A percentile compares a stretch with the other conserved stretches of the same genome.
Conservation (phyloP, 2,888 invertebrate species). For the Caenorhabditis afra region DNA sequence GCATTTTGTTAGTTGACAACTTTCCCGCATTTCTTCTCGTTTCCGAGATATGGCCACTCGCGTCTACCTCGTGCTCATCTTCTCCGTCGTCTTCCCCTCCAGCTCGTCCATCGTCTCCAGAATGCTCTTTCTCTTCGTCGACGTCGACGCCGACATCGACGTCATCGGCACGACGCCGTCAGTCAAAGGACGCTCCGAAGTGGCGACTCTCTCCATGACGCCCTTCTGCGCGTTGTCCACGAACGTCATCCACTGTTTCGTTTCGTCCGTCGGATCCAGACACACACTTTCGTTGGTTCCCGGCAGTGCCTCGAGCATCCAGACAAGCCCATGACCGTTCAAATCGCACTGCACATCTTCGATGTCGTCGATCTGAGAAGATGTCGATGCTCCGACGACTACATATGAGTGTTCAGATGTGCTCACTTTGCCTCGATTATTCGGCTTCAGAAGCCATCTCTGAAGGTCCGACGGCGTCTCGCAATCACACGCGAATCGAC, state of each 20-base stretch:
- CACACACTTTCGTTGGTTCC: constrained; percentile 59
- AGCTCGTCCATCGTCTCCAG: constrained; percentile 46
- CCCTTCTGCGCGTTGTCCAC: constrained; percentile 54
- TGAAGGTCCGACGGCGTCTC: constrained; percentile 66
- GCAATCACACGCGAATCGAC: constrained; percentile 65
- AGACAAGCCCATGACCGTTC: constrained; percentile 40
- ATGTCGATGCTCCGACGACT: too few relatives aligned
- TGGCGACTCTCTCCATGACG: constrained; percentile 37
- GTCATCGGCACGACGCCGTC: too few relatives aligned
- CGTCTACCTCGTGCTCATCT: constrained; percentile 3
- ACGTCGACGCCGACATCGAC: neutral
- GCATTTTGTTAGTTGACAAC: too few relatives aligned
- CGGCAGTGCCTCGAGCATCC: constrained; percentile 49
- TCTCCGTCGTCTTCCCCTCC: constrained; percentile 13
- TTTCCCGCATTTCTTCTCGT: too few relatives aligned
- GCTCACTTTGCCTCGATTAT: constrained; percentile 62
- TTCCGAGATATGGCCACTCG: too few relatives aligned
- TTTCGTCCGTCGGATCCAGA: constrained; percentile 58
- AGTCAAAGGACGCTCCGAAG: too few relatives aligned
- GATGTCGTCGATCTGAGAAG: constrained; percentile 55
- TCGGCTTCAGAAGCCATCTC: constrained; percentile 61
- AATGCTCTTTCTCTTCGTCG: constrained; percentile 22
- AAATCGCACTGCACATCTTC: constrained; percentile 54
- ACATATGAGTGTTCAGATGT: neutral
- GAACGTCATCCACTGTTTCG: constrained; percentile 56